Evolutionary conservation across 2,113 vertebrate species (phyloP), one percentile per base, ranked within the genome.

Genomic region (Monarcha castaneiventris): DNA sequence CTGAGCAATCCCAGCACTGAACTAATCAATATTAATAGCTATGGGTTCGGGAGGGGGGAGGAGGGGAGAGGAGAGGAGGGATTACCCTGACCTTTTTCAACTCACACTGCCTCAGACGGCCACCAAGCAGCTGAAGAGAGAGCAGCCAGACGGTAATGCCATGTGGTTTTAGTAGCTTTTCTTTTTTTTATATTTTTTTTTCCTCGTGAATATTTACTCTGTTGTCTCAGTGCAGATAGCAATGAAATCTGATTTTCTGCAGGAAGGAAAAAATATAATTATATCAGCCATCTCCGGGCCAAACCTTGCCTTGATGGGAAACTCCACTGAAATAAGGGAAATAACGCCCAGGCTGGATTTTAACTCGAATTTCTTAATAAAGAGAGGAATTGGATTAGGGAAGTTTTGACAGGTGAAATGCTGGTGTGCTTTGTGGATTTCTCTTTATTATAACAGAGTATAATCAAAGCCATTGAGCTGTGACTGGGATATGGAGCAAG

Each of bases 1-100:
- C 96, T 94, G 93, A 96, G 89, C 91, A 90, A 91, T 93, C 79
- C 82, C 78, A 8, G 93, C 88, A 74, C 95, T 80, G 74, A 95
- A 95, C 96, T 97, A 89, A 97, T 97, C 97, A 96, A 97, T 97
- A 97, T 97, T 97, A 96, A 97, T 97, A 88, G 95, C 55, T 11
- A 95, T 96, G 96, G 94, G 95, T 90, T 92, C 0, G 2, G 89
- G 89, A 44, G 13, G 91, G 85, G 90, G 95, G 81, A 92, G 94
- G 92, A 84, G 89, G 69, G 52, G 84, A 86, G 74, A 85, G 62
- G 89, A 94, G 94, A 92, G 96, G 95, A 96, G 96, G 96, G 97
- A 97, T 97, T 94, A 94, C 89, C 77, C 84, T 94, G 97, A 96
- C 97, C 95, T 97, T 97, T 97, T 62, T 81, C 94, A 96, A 88